A percentile compares a stretch with the other conserved stretches of the same genome.
These are phyloP conservation scores for Pachypeltis micranthus DNA, from an alignment of 1,140 invertebrate genomes.

Conservation along the genomic window DNA sequence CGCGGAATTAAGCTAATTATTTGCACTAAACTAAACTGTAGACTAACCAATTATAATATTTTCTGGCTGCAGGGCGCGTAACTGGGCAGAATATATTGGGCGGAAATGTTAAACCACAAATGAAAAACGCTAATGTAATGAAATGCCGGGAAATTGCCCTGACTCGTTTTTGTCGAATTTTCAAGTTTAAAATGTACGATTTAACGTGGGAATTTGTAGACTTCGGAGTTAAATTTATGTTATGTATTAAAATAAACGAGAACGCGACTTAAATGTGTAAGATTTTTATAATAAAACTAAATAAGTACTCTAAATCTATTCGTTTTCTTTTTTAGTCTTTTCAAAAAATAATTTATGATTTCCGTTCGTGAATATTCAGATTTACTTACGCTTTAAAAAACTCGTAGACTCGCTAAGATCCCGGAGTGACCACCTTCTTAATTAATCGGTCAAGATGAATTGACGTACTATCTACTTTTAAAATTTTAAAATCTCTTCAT, in stretches of 20 bases:
- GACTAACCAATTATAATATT: neutral
- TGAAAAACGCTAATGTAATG: neutral
- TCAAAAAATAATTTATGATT: constrained; percentile 1
- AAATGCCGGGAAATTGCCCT: no score
- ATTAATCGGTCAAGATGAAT: neutral
- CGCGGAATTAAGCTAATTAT: neutral
- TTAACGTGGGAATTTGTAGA: neutral
- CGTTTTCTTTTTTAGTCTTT: constrained; percentile 1
- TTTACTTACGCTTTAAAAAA: neutral
- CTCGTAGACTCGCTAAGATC: neutral
- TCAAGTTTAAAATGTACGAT: neutral
- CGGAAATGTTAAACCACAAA: neutral
- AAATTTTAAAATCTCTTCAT: no score
- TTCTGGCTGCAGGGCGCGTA: neutral
- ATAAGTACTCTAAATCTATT: constrained; percentile 4
- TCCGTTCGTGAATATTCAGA: neutral
- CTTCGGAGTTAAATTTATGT: neutral
- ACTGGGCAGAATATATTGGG: no score
- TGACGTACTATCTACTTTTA: neutral
- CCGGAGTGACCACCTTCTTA: neutral
- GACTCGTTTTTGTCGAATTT: neutral
- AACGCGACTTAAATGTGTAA: no score
- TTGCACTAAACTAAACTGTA: neutral
- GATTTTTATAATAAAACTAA: neutral
- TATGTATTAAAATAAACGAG: neutral